Conservation (phyloP, 2,888 invertebrate genomes). For the Drosophila algonquin region DNA sequence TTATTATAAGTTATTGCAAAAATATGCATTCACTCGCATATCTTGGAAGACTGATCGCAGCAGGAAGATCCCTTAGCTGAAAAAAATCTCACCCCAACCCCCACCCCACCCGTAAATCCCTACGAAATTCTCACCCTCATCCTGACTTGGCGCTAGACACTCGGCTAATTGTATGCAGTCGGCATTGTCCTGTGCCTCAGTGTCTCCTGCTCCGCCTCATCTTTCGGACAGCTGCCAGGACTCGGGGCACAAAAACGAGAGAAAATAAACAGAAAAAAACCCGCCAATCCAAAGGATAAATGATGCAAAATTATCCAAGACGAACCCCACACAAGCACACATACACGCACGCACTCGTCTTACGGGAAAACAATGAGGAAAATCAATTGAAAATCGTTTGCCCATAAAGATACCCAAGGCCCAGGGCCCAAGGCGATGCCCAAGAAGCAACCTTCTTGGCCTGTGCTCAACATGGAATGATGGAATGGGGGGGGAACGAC, state of each 20-base stretch:
- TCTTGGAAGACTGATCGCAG: background rate
- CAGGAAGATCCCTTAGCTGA: background rate
- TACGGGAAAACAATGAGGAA: slow-evolving; percentile 42
- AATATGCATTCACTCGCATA: too few relatives aligned
- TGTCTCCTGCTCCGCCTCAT: background rate
- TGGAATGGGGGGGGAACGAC: slow-evolving; percentile 37
- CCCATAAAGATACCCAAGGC: slow-evolving; percentile 40
- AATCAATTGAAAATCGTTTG: slow-evolving; percentile 63
- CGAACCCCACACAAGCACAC: slow-evolving; percentile 15
- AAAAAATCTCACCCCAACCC: slow-evolving; percentile 1
- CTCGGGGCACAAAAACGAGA: slow-evolving; percentile 19
- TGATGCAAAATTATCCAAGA: slow-evolving; percentile 71
- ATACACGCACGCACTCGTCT: background rate
- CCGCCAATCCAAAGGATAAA: slow-evolving; percentile 54
- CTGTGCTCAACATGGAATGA: slow-evolving; percentile 50
- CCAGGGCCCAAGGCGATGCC: background rate
- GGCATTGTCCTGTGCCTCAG: slow-evolving; percentile 32
- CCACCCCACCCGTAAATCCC: background rate
- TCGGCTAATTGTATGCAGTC: slow-evolving; percentile 39
- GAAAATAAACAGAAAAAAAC: slow-evolving; percentile 30
- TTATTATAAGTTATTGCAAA: too few relatives aligned
- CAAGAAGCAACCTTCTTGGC: slow-evolving; percentile 21
- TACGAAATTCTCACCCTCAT: slow-evolving; percentile 33
- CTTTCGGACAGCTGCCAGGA: slow-evolving; percentile 21
- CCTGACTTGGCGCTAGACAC: slow-evolving; percentile 38